Percentiles rank a stretch among this genome's conserved stretches.
Conservation (phyloP, 2,888 invertebrate genomes). For the Cacoxenus indagator region DNA sequence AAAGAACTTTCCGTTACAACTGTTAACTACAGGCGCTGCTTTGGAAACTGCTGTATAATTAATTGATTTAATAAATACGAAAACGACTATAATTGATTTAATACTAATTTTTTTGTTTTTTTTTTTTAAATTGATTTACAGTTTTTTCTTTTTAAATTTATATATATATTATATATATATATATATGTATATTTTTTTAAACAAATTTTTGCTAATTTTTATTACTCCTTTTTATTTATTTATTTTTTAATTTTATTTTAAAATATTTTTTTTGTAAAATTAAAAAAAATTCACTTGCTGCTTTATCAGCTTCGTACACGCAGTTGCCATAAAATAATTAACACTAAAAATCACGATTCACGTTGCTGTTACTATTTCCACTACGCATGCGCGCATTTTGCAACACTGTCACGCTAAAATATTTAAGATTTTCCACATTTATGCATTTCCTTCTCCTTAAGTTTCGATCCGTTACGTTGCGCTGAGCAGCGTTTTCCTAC, state of each 20-base stretch:
- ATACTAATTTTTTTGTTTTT: slow-evolving; percentile 11
- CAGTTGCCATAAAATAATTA: slow-evolving; percentile 69
- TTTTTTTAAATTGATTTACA: slow-evolving; percentile 16
- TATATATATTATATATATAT: slow-evolving; percentile 37
- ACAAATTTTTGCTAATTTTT: slow-evolving; percentile 37
- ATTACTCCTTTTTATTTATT: not conserved
- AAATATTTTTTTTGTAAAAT: slow-evolving; percentile 12
- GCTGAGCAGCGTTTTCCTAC: no score
- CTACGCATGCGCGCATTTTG: not conserved
- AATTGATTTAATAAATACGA: not conserved
- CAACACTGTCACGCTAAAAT: slow-evolving; percentile 19
- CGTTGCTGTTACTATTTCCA: slow-evolving; percentile 22
- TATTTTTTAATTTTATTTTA: no score
- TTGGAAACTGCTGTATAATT: no score
- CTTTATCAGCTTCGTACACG: no score
- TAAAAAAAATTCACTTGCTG: slow-evolving; percentile 32
- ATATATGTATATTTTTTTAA: slow-evolving; percentile 37
- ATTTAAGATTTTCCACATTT: no score
- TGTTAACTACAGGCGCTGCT: no score
- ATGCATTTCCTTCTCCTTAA: no score
- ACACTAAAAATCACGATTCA: slow-evolving; percentile 71
- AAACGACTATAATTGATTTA: no score
- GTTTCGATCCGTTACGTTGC: no score
- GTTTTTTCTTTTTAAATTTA: slow-evolving; percentile 1
- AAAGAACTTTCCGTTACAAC: no score